Evolutionary conservation across 92 coral and sea anemone species (phyloP).

Genomic region (Zoanthus gigantus): DNA sequence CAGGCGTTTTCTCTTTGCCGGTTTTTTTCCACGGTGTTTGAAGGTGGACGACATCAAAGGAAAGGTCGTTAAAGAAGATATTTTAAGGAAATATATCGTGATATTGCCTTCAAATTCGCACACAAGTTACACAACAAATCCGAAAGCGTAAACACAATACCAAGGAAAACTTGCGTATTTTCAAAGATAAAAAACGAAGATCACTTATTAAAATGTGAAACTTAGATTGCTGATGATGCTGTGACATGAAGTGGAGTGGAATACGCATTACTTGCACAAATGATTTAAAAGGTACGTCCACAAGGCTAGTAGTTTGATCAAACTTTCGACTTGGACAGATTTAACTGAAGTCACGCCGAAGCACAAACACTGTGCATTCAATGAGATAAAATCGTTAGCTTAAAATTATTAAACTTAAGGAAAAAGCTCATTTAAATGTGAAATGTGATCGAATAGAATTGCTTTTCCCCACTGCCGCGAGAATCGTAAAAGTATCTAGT

Average conservation of each 20-base stretch:
- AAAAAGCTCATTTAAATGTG: no score
- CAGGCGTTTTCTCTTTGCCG: not conserved
- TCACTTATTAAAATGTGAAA: not conserved
- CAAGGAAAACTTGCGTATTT: not conserved
- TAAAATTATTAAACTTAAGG: no score
- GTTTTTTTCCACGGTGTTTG: not conserved
- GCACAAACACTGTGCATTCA: not conserved
- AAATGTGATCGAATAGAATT: no score
- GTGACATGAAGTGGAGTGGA: not conserved
- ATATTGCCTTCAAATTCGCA: not conserved
- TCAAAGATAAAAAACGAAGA: not conserved
- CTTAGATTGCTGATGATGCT: not conserved
- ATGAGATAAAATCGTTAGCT: no score
- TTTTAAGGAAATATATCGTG: not conserved
- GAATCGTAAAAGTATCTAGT: no score
- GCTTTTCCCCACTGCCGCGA: no score
- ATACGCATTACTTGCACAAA: not conserved
- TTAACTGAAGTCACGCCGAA: not conserved
- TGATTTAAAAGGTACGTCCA: not conserved
- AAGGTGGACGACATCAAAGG: not conserved
- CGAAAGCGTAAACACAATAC: not conserved
- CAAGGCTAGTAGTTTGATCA: not conserved
- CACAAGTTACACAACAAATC: not conserved
- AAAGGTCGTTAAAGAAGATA: not conserved
- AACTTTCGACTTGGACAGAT: not conserved